phyloP scores from a whole-genome alignment of 2,113 vertebrate genomes.

The Carassius carassius region DNA sequence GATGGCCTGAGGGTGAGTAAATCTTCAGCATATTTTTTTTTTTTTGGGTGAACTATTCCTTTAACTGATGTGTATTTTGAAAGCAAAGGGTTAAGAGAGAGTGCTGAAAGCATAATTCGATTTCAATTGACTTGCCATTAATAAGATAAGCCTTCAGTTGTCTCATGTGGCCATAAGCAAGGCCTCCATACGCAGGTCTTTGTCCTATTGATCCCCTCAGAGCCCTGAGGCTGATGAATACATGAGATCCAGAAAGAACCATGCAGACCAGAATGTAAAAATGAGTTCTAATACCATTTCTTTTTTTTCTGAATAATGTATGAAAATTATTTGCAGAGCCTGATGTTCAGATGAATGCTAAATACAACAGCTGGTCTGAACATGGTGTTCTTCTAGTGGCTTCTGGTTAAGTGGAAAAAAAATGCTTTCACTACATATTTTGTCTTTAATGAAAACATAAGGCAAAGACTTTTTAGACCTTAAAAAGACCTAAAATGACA shows the following conservation, averaged over 20 bases:
- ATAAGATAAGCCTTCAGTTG: not conserved
- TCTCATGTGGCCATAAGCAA: slow-evolving; percentile 11
- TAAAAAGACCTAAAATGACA: not conserved
- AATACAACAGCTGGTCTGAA: no score
- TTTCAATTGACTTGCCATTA: slow-evolving; percentile 29
- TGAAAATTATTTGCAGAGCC: not conserved
- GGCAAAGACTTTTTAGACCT: not conserved
- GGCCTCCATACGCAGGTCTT: not conserved
- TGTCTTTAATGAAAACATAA: not conserved
- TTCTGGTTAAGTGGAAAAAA: not conserved
- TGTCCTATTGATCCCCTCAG: not conserved
- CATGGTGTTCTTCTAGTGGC: not conserved
- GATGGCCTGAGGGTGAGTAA: no score
- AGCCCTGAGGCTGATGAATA: slow-evolving; percentile 2
- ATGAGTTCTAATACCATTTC: not conserved
- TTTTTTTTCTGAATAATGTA: not conserved
- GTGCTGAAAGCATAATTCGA: not conserved
- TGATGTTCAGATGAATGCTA: not conserved
- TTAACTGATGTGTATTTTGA: not conserved
- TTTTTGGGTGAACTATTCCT: no score
- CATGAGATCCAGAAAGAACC: not conserved
- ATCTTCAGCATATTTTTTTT: no score
- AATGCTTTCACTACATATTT: not conserved
- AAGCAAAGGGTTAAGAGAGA: slow-evolving; percentile 1
- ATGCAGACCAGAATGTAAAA: not conserved